A percentile compares a stretch with the other conserved stretches of the same genome.
Conservation (phyloP, 2,797 vertebrate genomes). For the Otolemur crassicaudatus region DNA sequence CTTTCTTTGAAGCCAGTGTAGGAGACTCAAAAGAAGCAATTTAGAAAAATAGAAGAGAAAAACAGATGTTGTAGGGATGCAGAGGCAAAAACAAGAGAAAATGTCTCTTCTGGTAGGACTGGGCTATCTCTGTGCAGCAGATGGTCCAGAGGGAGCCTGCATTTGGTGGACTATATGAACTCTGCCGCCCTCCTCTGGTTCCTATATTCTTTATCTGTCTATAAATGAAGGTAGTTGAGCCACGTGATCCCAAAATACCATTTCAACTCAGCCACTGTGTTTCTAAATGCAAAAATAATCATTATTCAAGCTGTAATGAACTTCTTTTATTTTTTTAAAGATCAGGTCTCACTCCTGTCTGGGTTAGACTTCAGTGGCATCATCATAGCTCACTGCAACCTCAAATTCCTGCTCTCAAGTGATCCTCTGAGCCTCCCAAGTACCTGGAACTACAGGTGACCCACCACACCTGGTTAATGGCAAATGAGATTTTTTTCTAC, state of each 20-base stretch:
- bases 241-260: not conserved
- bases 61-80: not conserved
- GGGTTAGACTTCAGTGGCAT: not conserved
- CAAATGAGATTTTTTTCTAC: not conserved
- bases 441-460: not conserved
- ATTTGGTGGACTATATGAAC: not conserved
- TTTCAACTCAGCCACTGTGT: not conserved
- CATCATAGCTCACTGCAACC: not conserved
- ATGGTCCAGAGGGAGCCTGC: not conserved
- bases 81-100: not conserved
- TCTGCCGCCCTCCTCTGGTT: not conserved
- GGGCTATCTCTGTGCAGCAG: not conserved
- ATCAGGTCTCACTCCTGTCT: not conserved
- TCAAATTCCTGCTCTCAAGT: not conserved
- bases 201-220: not conserved
- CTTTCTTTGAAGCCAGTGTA: not conserved
- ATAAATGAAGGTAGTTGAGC: not conserved
- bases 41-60: not conserved
- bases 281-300: slow-evolving; percentile 15
- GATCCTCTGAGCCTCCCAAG: not conserved
- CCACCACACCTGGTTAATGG: not conserved
- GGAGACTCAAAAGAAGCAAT: not conserved
- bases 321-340: not conserved
- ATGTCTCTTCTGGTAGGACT: not conserved
- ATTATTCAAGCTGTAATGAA: not conserved